A percentile compares a stretch with the other conserved stretches of the same genome.
Evolutionary conservation across 2,113 vertebrate species (phyloP).

Genomic region (Onychostruthus taczanowskii): DNA sequence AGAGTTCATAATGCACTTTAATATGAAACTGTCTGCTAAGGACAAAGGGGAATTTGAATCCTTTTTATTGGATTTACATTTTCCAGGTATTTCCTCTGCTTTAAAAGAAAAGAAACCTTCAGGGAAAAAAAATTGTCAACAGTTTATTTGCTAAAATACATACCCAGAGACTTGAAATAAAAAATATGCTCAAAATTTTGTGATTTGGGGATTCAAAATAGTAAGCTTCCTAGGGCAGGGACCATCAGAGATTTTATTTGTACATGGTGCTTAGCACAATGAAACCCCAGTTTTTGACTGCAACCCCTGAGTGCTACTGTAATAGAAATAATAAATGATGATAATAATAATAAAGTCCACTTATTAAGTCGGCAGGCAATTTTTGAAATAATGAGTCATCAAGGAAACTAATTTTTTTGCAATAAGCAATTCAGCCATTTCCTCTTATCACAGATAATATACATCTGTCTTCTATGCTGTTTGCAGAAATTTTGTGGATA

Average conservation of each 20-base stretch:
- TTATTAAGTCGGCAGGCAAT: slow-evolving; percentile 61
- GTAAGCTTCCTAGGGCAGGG: slow-evolving; percentile 13
- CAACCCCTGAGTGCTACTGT: slow-evolving; percentile 6
- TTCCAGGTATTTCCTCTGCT: neutral
- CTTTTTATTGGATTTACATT: neutral
- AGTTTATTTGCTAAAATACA: neutral
- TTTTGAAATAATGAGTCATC: slow-evolving; percentile 63
- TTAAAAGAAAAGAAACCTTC: neutral
- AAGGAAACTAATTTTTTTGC: slow-evolving; percentile 60
- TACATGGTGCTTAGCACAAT: slow-evolving; percentile 15
- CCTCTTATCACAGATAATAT: slow-evolving; percentile 59
- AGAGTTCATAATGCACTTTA: neutral
- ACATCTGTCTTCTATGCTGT: slow-evolving; percentile 55
- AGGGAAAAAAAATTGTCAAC: neutral
- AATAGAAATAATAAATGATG: slow-evolving; percentile 48
- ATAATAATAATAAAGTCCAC: slow-evolving; percentile 51
- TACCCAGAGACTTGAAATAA: neutral
- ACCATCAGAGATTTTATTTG: slow-evolving; percentile 30
- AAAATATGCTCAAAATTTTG: neutral
- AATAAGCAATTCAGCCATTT: slow-evolving; percentile 66
- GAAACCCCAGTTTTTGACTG: slow-evolving; percentile 35
- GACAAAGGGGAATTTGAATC: neutral
- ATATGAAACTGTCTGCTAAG: neutral
- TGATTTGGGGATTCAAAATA: neutral
- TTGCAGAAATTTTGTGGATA: slow-evolving; percentile 63